Conservation (phyloP, 2,113 vertebrate genomes). For the Odocoileus hemionus region DNA sequence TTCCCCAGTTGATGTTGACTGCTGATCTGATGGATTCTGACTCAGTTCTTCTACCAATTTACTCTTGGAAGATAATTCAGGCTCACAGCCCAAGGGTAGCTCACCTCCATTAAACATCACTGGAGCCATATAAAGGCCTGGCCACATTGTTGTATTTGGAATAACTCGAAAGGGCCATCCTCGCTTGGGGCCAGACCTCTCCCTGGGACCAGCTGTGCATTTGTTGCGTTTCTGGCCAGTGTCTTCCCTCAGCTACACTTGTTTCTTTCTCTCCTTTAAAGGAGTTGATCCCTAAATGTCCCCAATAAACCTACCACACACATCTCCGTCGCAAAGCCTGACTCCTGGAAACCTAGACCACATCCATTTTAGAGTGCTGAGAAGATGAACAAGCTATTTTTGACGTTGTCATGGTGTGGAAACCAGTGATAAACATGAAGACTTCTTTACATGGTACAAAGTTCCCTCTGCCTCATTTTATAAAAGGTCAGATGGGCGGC, state of each 20-base stretch:
- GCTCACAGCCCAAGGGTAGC: background rate
- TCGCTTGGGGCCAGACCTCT: background rate
- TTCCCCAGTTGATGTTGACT: background rate
- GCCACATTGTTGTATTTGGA: background rate
- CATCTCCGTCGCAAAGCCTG: background rate
- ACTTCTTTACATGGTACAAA: background rate
- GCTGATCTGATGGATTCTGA: no score
- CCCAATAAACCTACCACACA: rapidly evolving
- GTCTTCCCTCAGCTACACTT: rapidly evolving
- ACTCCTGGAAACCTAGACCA: background rate
- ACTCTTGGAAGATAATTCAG: background rate
- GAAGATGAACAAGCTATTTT: background rate
- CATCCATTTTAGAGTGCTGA: background rate
- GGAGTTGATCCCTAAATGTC: background rate
- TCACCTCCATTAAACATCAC: no score
- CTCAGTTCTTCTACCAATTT: background rate
- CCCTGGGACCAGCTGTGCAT: background rate
- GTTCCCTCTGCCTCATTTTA: background rate
- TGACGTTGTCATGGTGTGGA: background rate
- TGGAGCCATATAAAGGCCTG: background rate
- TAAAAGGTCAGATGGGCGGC: background rate
- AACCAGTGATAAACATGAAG: background rate
- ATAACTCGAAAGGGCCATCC: background rate
- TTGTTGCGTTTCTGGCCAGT: background rate
- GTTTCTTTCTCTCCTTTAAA: background rate